Conservation (phyloP, 2,888 invertebrate species). For the Schizaphis graminum region DNA sequence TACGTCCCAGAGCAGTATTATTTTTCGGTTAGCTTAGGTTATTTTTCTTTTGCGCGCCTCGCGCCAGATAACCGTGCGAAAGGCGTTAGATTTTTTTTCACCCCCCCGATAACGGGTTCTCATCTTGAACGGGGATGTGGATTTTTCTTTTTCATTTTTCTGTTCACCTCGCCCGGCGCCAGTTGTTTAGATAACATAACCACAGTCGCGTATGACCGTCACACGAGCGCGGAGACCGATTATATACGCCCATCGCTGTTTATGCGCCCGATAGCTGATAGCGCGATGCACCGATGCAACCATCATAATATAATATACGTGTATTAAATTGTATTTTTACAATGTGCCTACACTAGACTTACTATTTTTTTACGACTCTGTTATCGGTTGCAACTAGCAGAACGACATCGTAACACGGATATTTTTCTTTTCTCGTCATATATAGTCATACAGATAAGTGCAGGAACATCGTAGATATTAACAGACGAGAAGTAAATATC, state of each 20-base stretch:
- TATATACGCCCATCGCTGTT: background rate
- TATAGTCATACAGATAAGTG: background rate
- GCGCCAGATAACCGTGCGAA: conserved; percentile 42
- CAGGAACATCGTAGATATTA: background rate
- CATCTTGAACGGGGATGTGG: background rate
- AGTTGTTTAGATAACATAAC: conserved; percentile 39
- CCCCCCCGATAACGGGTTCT: conserved; percentile 17
- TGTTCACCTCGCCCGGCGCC: background rate
- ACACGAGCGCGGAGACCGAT: background rate
- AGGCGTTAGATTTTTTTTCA: conserved; percentile 51
- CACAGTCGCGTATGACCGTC: background rate
- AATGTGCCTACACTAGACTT: background rate
- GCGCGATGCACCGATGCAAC: background rate
- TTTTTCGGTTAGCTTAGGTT: conserved; percentile 63
- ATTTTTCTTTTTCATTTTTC: background rate
- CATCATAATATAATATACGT: background rate
- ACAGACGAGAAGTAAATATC: background rate
- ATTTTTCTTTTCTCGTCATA: background rate
- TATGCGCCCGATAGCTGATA: background rate
- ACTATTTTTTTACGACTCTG: conserved; percentile 23
- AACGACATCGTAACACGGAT: background rate
- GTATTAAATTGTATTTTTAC: background rate
- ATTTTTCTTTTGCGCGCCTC: conserved; percentile 48
- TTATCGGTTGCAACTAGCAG: conserved; percentile 21
- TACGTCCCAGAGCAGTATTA: conserved; percentile 57